These are phyloP conservation scores for Lydus trimaculatus DNA, from an alignment of 2,888 invertebrate species.

Conservation along the genomic window DNA sequence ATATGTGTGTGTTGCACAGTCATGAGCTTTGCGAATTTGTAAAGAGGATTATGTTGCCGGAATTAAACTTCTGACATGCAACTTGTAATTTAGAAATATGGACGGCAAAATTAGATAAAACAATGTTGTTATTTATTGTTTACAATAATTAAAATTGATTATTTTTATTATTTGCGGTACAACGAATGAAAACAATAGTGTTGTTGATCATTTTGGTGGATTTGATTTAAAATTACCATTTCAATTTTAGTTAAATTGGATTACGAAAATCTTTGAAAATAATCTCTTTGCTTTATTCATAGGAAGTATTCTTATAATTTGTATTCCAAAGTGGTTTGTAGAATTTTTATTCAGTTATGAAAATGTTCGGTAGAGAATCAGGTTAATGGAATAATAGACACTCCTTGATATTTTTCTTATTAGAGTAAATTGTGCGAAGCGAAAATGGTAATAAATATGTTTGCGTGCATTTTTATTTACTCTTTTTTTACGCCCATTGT, in stretches of 20 bases:
- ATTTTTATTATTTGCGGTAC: too few species aligned
- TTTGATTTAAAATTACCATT: constrained; percentile 40
- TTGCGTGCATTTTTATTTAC: constrained; percentile 33
- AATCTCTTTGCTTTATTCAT: constrained; percentile 38
- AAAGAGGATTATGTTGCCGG: constrained; percentile 45
- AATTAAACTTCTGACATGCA: constrained; percentile 44
- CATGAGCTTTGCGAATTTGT: constrained; percentile 43
- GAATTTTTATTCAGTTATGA: constrained; percentile 47
- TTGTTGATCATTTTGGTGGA: constrained; percentile 27
- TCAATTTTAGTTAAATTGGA: constrained; percentile 36
- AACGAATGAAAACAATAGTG: not conserved
- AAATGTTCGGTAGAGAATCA: constrained; percentile 41
- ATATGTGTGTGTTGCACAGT: constrained; percentile 40
- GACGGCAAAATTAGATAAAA: constrained; percentile 6
- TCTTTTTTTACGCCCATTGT: constrained; percentile 17
- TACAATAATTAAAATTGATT: not conserved
- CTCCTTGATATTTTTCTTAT: constrained; percentile 45
- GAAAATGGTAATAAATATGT: constrained; percentile 39
- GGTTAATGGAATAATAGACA: constrained; percentile 51
- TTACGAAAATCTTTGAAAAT: constrained; percentile 37
- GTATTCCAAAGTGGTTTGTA: constrained; percentile 42
- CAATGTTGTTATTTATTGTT: not conserved
- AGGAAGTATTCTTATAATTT: constrained; percentile 42
- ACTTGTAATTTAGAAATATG: constrained; percentile 40
- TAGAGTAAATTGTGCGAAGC: constrained; percentile 42